Base-by-base conservation (phyloP, 1,140 invertebrate genomes). In the Cotesia chilonis region DNA sequence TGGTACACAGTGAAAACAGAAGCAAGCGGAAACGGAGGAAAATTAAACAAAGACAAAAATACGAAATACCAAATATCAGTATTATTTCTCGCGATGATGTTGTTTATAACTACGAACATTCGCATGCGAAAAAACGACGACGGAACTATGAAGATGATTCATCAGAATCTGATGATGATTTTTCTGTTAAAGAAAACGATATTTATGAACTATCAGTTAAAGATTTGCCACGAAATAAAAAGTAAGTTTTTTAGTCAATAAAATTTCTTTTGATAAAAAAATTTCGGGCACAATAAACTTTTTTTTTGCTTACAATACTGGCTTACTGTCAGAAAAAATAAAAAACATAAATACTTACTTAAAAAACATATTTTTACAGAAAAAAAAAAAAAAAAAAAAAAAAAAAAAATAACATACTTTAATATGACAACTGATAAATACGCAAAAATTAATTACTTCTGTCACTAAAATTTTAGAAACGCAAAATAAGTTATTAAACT, bases 1-100 rank as follows among this genome's bases (percentile, higher is more conserved):
- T 96, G 0, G 91, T 96, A 0, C 92, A 95, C 74, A 85, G 83
- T 74, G 87, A 82, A 65, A 87, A 51, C 68, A 87, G 79, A 74
- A 87, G 75, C 75, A 85, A 84, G 82, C 41, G 41, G 10, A 82
- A 74, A 84, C 77, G 78, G 75, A 70, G 67, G 81, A 69, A 78
- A 84, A 68, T 75, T 81, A 14, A 76, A 83, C 79, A 6, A 85
- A 81, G 66, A 4, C 59, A 61, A n/a, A 51, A 47, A 47, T 82
- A 86, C 60, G 77, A 83, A 5, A 41, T 80, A 38, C 73, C 78
- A 2, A 85, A 81, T 73, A 90, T 91, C 52, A 91, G 90, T 17
- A 90, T 91, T 72, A 90, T 92, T 74, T 90, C 90, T 0, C 83
- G 85, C 41, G 78, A 78, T 3, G 85, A 88, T 70, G 79, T 85